Evolutionary conservation across 2,113 vertebrate genomes (phyloP).

Genomic region (Rhinichthys klamathensis): DNA sequence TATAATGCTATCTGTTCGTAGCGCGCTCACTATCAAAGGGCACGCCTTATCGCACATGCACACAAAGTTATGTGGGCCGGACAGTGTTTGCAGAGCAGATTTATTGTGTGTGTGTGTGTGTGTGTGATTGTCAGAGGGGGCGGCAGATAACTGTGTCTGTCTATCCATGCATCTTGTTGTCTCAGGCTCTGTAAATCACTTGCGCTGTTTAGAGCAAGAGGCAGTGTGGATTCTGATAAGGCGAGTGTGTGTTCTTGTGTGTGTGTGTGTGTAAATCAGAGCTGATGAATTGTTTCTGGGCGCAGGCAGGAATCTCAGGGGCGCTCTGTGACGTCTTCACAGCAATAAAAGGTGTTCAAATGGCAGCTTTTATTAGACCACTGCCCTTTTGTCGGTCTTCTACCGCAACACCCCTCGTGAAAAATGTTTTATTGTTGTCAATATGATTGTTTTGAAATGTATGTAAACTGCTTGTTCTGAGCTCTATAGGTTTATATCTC

Average conservation of each 20-base stretch:
- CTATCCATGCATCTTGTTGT: conserved; percentile 48
- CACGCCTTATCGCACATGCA: conserved; percentile 57
- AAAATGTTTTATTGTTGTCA: background rate
- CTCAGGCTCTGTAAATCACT: conserved; percentile 58
- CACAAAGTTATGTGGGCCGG: conserved; percentile 51
- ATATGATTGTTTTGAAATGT: conserved; percentile 10
- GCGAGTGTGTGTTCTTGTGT: conserved; percentile 33
- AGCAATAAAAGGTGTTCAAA: conserved; percentile 26
- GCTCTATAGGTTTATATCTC: background rate
- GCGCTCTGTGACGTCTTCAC: conserved; percentile 14
- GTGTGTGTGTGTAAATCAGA: conserved; percentile 52
- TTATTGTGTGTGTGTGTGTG: conserved; percentile 43
- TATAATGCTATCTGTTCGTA: conserved; percentile 57
- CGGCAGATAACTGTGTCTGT: conserved; percentile 26
- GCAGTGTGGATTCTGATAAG: conserved; percentile 58
- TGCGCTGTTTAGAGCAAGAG: conserved; percentile 38
- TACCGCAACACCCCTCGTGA: background rate
- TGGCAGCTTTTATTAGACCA: conserved; percentile 38
- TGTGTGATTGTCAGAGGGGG: conserved; percentile 34
- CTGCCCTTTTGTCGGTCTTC: background rate
- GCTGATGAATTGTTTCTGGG: conserved; percentile 41
- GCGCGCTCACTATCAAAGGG: conserved; percentile 50
- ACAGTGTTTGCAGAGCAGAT: conserved; percentile 49
- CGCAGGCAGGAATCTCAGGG: background rate
- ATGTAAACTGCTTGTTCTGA: background rate